Percentiles rank a stretch among this genome's conserved stretches.
Evolutionary conservation across 2,888 invertebrate species (phyloP).

Genomic region (Lasioglossum marginatum): DNA sequence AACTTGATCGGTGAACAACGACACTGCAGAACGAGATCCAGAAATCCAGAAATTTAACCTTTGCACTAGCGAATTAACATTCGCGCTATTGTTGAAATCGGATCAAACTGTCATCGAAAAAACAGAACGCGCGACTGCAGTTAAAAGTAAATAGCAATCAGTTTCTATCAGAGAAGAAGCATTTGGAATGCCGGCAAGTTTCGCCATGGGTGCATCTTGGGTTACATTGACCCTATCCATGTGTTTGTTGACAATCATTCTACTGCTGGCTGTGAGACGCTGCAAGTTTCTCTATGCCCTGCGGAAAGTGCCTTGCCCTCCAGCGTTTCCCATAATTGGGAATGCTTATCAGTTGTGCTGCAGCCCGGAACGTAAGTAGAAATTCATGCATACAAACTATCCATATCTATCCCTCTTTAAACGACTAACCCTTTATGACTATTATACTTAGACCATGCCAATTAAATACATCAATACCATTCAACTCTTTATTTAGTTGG

Average conservation of each 20-base stretch:
- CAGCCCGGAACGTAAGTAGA: slow-evolving; percentile 79
- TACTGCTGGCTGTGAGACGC: slow-evolving; percentile 67
- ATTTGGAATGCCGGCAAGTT: not conserved
- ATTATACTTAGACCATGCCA: not conserved
- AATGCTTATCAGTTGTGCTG: slow-evolving; percentile 82
- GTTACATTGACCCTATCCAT: slow-evolving; percentile 67
- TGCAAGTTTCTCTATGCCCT: slow-evolving; percentile 75
- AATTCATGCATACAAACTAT: not conserved
- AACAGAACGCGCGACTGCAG: not conserved
- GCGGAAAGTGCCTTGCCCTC: slow-evolving; percentile 79
- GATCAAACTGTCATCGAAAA: not conserved
- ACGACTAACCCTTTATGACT: not conserved
- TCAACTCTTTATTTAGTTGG: too few relatives aligned
- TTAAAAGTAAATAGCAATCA: not conserved
- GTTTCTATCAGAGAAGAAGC: not conserved
- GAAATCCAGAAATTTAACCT: not conserved
- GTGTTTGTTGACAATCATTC: slow-evolving; percentile 64
- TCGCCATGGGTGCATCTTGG: slow-evolving; percentile 64
- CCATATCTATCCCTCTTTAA: not conserved
- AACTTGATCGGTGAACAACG: not conserved
- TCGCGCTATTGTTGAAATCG: too few relatives aligned
- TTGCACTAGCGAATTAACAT: too few relatives aligned
- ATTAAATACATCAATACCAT: too few relatives aligned
- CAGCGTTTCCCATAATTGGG: slow-evolving; percentile 81
- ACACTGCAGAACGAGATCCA: not conserved